Evolutionary conservation across 1,140 invertebrate genomes (phyloP).

Genomic region (Philotrypesis tridentata): DNA sequence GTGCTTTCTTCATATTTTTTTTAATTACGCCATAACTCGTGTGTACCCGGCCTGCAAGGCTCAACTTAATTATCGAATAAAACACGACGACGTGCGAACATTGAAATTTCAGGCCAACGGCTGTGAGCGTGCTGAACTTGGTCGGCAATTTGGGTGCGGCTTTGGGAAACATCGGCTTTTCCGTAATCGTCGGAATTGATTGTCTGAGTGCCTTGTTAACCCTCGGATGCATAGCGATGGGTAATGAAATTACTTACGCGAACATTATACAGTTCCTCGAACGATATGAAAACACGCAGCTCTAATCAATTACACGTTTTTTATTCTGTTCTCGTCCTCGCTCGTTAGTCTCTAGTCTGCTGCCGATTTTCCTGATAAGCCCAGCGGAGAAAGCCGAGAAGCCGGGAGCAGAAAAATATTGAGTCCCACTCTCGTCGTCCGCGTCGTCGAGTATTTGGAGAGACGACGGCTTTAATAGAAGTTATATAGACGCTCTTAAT

Average conservation of each 20-base stretch:
- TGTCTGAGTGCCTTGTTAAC: conserved; percentile 62
- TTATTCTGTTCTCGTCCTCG: too few relatives aligned
- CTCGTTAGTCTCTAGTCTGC: conserved; percentile 53
- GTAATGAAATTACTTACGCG: conserved; percentile 55
- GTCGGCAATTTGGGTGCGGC: conserved; percentile 66
- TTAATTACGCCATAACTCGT: too few relatives aligned
- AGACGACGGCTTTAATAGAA: not conserved
- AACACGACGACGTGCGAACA: too few relatives aligned
- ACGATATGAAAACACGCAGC: not conserved
- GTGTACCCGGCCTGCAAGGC: too few relatives aligned
- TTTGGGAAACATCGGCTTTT: conserved; percentile 66
- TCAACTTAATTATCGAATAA: too few relatives aligned
- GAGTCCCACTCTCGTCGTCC: not conserved
- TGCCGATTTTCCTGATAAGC: conserved; percentile 56
- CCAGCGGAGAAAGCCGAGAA: conserved; percentile 50
- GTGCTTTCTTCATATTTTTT: too few relatives aligned
- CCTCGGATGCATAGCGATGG: conserved; percentile 61
- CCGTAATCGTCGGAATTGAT: conserved; percentile 59
- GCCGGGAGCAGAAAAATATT: conserved; percentile 47
- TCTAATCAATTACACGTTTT: not conserved
- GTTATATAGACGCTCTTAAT: conserved; percentile 8
- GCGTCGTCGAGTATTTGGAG: not conserved
- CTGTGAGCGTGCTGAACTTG: conserved; percentile 58
- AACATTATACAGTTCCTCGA: not conserved
- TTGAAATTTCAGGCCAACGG: conserved; percentile 60